Percentiles rank a stretch among this genome's conserved stretches.
Conservation (phyloP, 2,888 invertebrate genomes). For the Drosophila picticornis region DNA sequence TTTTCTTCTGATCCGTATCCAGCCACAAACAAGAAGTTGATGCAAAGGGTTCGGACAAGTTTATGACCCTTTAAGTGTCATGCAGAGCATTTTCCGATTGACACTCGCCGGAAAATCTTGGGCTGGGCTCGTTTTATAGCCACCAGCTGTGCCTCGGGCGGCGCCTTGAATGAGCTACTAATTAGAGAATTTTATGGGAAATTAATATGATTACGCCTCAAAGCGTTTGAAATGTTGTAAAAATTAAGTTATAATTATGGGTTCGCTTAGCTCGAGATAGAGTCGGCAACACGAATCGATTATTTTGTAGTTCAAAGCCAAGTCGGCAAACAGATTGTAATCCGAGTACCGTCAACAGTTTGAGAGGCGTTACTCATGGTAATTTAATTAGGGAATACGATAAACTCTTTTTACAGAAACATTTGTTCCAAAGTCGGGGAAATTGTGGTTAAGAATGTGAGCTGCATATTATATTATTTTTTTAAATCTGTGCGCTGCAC, state of each 20-base stretch:
- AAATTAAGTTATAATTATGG: conserved; percentile 69
- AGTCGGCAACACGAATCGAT: conserved; percentile 3
- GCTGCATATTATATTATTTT: background rate
- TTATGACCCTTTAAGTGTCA: conserved; percentile 72
- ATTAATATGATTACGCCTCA: conserved; percentile 71
- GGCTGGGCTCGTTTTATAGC: conserved; percentile 23
- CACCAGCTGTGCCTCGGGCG: conserved; percentile 61
- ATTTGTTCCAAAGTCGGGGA: background rate
- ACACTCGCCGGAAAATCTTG: conserved; percentile 40
- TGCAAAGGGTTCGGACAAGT: conserved; percentile 52
- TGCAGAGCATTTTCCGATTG: conserved; percentile 63
- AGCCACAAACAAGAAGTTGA: conserved; percentile 8
- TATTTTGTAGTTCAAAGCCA: conserved; percentile 1
- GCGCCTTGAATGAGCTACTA: conserved; percentile 69
- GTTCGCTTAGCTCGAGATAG: conserved; percentile 20
- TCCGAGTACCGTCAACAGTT: conserved; percentile 3
- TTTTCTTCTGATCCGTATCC: conserved; percentile 10
- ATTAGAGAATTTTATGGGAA: conserved; percentile 72
- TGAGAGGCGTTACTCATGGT: conserved; percentile 34
- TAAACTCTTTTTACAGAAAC: background rate
- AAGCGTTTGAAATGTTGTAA: conserved; percentile 40
- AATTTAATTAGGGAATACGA: conserved; percentile 43
- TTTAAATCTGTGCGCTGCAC: background rate
- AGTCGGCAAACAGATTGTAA: conserved; percentile 14
- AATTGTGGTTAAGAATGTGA: conserved; percentile 1